Evolutionary conservation across 2,797 vertebrate species (phyloP).

Genomic region (Mallotus villosus): DNA sequence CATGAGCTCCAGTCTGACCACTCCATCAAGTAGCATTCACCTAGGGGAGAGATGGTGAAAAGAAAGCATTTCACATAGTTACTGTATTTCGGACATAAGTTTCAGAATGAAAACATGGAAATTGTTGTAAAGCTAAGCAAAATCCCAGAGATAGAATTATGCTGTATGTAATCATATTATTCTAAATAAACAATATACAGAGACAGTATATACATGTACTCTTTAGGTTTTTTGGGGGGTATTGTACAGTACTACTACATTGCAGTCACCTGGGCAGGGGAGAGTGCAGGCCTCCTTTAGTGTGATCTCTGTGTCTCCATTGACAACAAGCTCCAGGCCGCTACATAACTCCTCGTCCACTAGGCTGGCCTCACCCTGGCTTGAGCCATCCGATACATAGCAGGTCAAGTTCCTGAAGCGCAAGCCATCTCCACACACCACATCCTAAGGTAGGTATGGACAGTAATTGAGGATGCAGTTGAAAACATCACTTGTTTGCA

Average conservation of each 20-base stretch:
- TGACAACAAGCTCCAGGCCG: constrained; percentile 78
- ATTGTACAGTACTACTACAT: background rate
- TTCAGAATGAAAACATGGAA: no score
- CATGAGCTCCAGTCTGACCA: constrained; percentile 96
- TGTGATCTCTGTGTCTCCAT: constrained; percentile 78
- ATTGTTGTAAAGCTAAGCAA: no score
- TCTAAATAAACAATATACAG: background rate
- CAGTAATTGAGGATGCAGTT: constrained; percentile 8
- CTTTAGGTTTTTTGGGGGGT: background rate
- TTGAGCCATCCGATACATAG: constrained; percentile 88
- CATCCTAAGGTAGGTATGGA: constrained; percentile 73
- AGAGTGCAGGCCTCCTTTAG: constrained; percentile 88
- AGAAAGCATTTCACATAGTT: no score
- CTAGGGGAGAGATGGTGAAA: constrained; percentile 60
- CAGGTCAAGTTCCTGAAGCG: constrained; percentile 90
- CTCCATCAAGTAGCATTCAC: constrained; percentile 96
- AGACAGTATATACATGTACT: background rate
- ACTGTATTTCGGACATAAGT: no score
- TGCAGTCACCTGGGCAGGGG: constrained; percentile 89
- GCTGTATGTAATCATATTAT: no score
- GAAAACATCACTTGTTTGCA: no score
- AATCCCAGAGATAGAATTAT: no score
- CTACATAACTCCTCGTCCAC: constrained; percentile 94
- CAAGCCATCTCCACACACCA: constrained; percentile 90
- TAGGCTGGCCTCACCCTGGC: constrained; percentile 71